Percentiles rank a stretch among this genome's conserved stretches.
Evolutionary conservation across 1,140 invertebrate species (phyloP).

Genomic region (Euura lappo): DNA sequence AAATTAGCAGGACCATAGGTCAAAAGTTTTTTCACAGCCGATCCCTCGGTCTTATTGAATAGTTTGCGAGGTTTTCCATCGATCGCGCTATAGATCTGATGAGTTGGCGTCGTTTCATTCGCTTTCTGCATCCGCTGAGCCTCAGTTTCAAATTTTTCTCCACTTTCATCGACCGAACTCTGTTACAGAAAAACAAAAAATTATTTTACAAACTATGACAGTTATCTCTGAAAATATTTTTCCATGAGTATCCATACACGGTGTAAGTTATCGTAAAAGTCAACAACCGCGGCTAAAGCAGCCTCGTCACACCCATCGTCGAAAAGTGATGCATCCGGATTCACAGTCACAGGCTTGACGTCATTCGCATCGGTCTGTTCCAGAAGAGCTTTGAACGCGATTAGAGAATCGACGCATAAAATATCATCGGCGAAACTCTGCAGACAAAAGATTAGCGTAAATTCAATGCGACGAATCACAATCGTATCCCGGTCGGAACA

Average conservation of each 20-base stretch:
- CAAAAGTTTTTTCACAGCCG: constrained; percentile 10
- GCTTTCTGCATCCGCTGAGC: constrained; percentile 32
- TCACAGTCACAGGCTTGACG: constrained; percentile 13
- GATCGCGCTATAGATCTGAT: constrained; percentile 29
- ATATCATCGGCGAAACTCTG: constrained; percentile 56
- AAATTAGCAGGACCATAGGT: constrained; percentile 43
- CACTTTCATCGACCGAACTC: not conserved
- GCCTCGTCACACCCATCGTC: constrained; percentile 37
- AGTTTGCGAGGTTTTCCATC: constrained; percentile 30
- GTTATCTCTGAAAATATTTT: not conserved
- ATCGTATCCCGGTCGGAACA: constrained; percentile 6
- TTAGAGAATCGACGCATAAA: constrained; percentile 64
- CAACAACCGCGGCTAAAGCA: constrained; percentile 47
- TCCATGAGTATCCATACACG: constrained; percentile 11
- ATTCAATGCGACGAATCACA: not conserved
- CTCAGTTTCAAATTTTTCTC: not conserved
- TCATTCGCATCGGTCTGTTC: constrained; percentile 30
- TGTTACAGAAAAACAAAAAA: constrained; percentile 1
- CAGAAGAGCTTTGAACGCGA: constrained; percentile 56
- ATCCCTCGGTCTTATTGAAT: constrained; percentile 21
- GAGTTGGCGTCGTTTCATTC: constrained; percentile 57
- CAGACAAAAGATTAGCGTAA: constrained; percentile 13
- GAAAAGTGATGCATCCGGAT: constrained; percentile 33
- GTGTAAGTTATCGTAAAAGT: constrained; percentile 39
- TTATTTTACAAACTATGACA: not conserved